Conservation (phyloP, 2,113 vertebrate species). For the Bubo blakistoni region DNA sequence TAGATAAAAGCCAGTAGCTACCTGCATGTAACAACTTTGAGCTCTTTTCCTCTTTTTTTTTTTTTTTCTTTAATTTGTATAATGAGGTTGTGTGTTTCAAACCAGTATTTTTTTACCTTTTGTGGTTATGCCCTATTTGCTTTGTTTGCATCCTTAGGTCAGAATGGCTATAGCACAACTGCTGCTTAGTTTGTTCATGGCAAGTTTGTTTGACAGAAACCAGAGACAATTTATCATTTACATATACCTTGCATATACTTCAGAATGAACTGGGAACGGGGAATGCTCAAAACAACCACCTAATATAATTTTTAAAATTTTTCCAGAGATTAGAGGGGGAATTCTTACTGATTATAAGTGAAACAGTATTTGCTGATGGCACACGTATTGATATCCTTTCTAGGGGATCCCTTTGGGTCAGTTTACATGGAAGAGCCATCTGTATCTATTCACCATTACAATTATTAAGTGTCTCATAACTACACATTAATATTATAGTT, state of each 20-base stretch:
- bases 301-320: neutral
- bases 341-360: neutral
- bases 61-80: neutral
- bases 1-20: neutral
- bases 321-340: neutral
- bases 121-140: neutral
- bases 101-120: neutral
- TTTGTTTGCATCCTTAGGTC: neutral
- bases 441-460: neutral
- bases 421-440: neutral
- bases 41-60: neutral
- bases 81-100: neutral
- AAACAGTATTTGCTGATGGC: neutral
- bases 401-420: neutral
- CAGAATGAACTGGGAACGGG: neutral
- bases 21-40: neutral
- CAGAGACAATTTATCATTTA: neutral
- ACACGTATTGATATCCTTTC: neutral
- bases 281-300: neutral
- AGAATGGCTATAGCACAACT: neutral
- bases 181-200: neutral
- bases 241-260: neutral
- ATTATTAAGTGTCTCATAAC: neutral
- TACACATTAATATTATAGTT: neutral
- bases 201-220: neutral